Base-by-base conservation (phyloP, 2,113 vertebrate genomes). In the Dolichotis patagonum region DNA sequence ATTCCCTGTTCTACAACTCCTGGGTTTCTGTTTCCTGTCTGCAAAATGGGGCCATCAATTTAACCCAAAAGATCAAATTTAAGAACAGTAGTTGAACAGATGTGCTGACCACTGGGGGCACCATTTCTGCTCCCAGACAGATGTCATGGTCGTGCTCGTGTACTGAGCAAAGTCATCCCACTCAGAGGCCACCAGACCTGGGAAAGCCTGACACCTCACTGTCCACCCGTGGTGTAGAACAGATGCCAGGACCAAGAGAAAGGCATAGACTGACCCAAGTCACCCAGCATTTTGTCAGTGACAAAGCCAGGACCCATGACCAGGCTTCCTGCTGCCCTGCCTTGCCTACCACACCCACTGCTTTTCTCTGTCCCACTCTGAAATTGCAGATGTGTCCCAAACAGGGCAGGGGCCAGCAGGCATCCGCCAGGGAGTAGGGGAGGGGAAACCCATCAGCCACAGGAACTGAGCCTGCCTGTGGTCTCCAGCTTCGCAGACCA, bases 401-500 rank as follows among this genome's bases (percentile, higher is more conserved):
- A n/a, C n/a, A 35, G 30, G 32, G 49, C 84, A 84, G 63, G n/a
- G 52, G 35, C 46, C 8, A 1, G 54, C 54, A 16, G 54, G 54
- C 14, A 32, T 7, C 9, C 1, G 2, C 60, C 20, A 7, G 41
- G 54, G 30, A 11, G 38, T 0, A 13, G 69, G 41, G 49, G 56
- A 32, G 52, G 80, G 65, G 73, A 63, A 19, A 62, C 77, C 4
- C 0, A 77, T 24, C 0, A 28, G 54, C 93, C 35, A 86, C 87
- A 95, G 89, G 95, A 97, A 95, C 92, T 41, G 3, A 28, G 97
- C 22, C 80, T 60, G 94, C 82, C 85, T 97, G 96, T 85, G 97
- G 97, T 96, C 97, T 96, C 88, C 77, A 65, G 49, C 93, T 90
- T 82, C 71, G 41, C 58, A 96, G 89, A 97, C 97, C 97, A 97